Base-by-base conservation (phyloP, 2,888 invertebrate species). In the Melanostoma mellinum region DNA sequence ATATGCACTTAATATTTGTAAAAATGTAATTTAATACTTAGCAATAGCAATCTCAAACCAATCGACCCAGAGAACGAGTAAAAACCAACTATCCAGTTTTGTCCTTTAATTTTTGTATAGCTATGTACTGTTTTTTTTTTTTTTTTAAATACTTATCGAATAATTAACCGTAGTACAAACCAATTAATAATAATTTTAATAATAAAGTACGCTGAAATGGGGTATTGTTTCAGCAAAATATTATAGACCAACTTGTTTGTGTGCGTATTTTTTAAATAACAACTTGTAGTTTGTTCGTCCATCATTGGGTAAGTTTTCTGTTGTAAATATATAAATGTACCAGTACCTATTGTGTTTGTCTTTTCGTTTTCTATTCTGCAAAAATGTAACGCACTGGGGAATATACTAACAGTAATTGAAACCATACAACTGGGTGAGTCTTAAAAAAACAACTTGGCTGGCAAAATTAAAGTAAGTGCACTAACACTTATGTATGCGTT, bases 151-250 rank as follows among this genome's bases (percentile, higher is more conserved):
- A 44, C 6, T 56, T 84, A 74, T 69, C 58, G 46, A 50, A 73
- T 73, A 68, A 84, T 79, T 84, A 84, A 84, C 84, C 79, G 84
- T 79, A 84, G 84, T 84, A 84, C 84, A 84, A 84, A 84, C 48
- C 67, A 71, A 75, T 75, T 79, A 74, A 79, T 75, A 74, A 65
- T 73, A 55, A 48, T 58, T 78, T 63, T 78, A 74, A 60, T 74
- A 79, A 84, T 79, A 79, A 78, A 84, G 50, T 75, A 50, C 33
- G 79, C 75, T 79, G 84, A 65, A 79, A 71, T 74, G 71, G 58
- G 53, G 60, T 84, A 61, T 79, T 78, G 52, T 71, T 84, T 84
- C 71, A 72, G 77, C 71, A 55, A 56, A 44, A 61, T 68, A 38
- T 35, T 72, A 61, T 56, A 56, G 20, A 74, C 52, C 55, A 65